Percentiles rank a stretch among this genome's conserved stretches.
Conservation (phyloP, 2,888 invertebrate species). For the Coelopa pilipes region DNA sequence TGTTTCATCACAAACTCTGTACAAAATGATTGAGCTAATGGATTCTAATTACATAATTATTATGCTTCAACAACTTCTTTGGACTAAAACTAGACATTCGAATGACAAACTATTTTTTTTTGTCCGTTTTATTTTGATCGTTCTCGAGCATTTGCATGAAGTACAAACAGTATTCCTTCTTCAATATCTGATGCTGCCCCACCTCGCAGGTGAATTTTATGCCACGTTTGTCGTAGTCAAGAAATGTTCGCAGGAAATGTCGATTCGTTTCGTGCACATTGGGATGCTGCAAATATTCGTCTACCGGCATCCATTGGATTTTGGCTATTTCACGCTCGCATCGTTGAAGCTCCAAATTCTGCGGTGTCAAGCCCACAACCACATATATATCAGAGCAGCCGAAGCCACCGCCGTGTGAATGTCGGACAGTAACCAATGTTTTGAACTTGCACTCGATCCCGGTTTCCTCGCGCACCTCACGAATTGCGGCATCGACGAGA, state of each 20-base stretch:
- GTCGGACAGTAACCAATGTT: constrained; percentile 81
- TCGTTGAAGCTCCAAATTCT: constrained; percentile 72
- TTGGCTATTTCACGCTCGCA: constrained; percentile 82
- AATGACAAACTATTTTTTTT: neutral
- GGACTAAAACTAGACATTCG: too few relatives aligned
- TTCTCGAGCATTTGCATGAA: constrained; percentile 53
- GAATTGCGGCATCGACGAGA: constrained; percentile 80
- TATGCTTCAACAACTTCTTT: too few relatives aligned
- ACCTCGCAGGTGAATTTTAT: constrained; percentile 72
- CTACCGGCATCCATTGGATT: constrained; percentile 84
- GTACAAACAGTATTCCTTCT: constrained; percentile 61
- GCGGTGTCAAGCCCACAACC: constrained; percentile 78
- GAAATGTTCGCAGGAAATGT: constrained; percentile 74
- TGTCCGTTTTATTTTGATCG: neutral
- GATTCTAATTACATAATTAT: too few relatives aligned
- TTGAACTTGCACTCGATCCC: constrained; percentile 81
- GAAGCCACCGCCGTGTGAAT: constrained; percentile 80
- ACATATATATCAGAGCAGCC: constrained; percentile 89
- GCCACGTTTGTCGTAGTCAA: constrained; percentile 74
- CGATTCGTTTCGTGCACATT: constrained; percentile 79
- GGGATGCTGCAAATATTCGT: constrained; percentile 77
- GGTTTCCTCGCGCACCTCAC: constrained; percentile 93
- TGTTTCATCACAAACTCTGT: too few relatives aligned
- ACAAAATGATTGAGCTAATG: too few relatives aligned
- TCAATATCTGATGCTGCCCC: constrained; percentile 62